A percentile compares a stretch with the other conserved stretches of the same genome.
Conservation (phyloP, 1,140 invertebrate genomes). For the Dendrolimus punctatus region DNA sequence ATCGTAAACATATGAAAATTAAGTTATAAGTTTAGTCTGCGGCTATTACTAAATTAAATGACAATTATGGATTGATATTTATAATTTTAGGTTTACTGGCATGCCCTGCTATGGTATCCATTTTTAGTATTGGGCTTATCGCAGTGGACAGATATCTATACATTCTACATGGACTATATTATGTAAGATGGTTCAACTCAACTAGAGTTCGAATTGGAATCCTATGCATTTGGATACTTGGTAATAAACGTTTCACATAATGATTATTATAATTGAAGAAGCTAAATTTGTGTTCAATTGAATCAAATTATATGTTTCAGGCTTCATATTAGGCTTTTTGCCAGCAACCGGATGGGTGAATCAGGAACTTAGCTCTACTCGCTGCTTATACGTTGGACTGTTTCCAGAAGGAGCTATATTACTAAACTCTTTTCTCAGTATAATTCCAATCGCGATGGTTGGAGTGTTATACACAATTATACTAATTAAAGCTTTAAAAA, state of each 20-base stretch:
- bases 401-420: conserved; percentile 67
- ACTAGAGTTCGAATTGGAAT: conserved; percentile 68
- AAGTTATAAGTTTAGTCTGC: no score
- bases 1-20: no score
- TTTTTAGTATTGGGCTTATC: conserved; percentile 74
- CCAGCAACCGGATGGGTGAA: conserved; percentile 72
- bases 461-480: conserved; percentile 72
- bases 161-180: conserved; percentile 73
- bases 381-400: conserved; percentile 71
- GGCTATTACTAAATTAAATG: no score
- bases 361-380: conserved; percentile 46
- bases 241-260: conserved; percentile 31
- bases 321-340: conserved; percentile 70
- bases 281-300: not conserved
- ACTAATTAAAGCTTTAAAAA: conserved; percentile 64
- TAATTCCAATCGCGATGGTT: conserved; percentile 68
- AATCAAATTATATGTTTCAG: conserved; percentile 38
- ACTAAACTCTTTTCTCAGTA: conserved; percentile 66
- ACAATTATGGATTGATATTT: conserved; percentile 8
- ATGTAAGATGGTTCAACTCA: conserved; percentile 71
- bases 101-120: conserved; percentile 72
- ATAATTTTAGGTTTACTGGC: conserved; percentile 70
- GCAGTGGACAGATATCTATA: conserved; percentile 74
- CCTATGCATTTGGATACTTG: conserved; percentile 67
- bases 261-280: not conserved